Percentiles rank a stretch among this genome's conserved stretches.
Conservation (phyloP, 2,888 invertebrate genomes). For the Ichneumoninae sp. region DNA sequence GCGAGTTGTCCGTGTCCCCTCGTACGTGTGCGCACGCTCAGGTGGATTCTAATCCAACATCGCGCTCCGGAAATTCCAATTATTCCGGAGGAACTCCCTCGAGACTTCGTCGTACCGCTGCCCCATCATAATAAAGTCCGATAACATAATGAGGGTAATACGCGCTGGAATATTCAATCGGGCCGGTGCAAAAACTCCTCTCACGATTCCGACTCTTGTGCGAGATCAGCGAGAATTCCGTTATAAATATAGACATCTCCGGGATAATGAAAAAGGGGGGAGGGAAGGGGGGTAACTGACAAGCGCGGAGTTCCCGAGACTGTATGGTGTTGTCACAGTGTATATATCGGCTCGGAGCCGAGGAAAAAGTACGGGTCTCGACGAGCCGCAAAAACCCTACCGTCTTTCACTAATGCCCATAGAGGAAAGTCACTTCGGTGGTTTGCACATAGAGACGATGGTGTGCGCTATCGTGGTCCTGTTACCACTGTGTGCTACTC, state of each 20-base stretch:
- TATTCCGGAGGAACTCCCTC: slow-evolving; percentile 45
- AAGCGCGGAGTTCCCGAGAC: slow-evolving; percentile 40
- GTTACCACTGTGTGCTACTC: not conserved
- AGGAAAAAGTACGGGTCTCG: slow-evolving; percentile 28
- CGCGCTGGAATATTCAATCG: slow-evolving; percentile 54
- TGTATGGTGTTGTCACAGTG: slow-evolving; percentile 54
- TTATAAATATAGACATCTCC: slow-evolving; percentile 62
- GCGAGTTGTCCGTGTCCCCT: slow-evolving; percentile 48
- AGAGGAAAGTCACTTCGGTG: slow-evolving; percentile 73
- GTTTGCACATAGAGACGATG: slow-evolving; percentile 63
- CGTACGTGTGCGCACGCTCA: slow-evolving; percentile 32
- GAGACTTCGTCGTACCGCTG: slow-evolving; percentile 45
- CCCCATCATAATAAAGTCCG: slow-evolving; percentile 50
- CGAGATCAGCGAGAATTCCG: slow-evolving; percentile 44
- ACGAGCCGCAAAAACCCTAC: slow-evolving; percentile 65
- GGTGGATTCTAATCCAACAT: slow-evolving; percentile 56
- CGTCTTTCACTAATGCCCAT: slow-evolving; percentile 75
- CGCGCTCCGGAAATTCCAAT: slow-evolving; percentile 54
- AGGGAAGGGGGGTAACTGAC: slow-evolving; percentile 36
- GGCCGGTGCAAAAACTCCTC: slow-evolving; percentile 40
- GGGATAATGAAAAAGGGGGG: slow-evolving; percentile 43
- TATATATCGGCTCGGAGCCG: slow-evolving; percentile 1
- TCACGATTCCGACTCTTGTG: slow-evolving; percentile 20
- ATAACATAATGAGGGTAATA: slow-evolving; percentile 40
- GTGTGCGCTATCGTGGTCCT: slow-evolving; percentile 49